phyloP scores from a whole-genome alignment of 2,113 vertebrate species.

The Arenaria interpres region DNA sequence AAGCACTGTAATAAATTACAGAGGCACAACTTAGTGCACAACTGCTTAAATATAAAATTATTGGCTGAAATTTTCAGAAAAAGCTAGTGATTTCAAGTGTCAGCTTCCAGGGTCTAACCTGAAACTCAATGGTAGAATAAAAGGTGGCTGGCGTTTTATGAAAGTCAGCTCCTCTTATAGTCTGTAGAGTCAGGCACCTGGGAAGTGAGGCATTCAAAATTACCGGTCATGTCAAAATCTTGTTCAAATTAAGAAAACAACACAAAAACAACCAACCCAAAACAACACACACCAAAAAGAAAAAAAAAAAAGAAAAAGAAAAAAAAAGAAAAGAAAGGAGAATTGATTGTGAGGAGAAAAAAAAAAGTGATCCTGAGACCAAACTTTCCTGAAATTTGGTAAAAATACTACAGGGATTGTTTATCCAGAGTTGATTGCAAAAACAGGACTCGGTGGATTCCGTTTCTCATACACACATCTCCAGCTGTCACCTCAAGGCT shows the following conservation, averaged over 20 bases:
- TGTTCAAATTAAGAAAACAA: background rate
- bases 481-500: background rate
- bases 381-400: background rate
- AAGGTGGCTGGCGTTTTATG: background rate
- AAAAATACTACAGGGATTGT: background rate
- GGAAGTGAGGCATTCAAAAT: background rate
- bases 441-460: background rate
- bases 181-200: background rate
- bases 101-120: background rate
- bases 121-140: background rate
- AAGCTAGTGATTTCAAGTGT: background rate
- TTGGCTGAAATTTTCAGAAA: background rate
- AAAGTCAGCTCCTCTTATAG: background rate
- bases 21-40: background rate
- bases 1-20: background rate
- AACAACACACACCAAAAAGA: background rate
- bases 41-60: background rate
- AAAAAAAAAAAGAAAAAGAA: background rate
- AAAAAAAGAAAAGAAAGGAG: background rate
- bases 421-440: background rate
- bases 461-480: background rate
- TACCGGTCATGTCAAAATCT: background rate
- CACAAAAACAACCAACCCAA: background rate
- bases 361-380: background rate
- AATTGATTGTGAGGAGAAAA: background rate